Conservation (phyloP, 1,140 invertebrate species). For the Pseudomyrmex gracilis region DNA sequence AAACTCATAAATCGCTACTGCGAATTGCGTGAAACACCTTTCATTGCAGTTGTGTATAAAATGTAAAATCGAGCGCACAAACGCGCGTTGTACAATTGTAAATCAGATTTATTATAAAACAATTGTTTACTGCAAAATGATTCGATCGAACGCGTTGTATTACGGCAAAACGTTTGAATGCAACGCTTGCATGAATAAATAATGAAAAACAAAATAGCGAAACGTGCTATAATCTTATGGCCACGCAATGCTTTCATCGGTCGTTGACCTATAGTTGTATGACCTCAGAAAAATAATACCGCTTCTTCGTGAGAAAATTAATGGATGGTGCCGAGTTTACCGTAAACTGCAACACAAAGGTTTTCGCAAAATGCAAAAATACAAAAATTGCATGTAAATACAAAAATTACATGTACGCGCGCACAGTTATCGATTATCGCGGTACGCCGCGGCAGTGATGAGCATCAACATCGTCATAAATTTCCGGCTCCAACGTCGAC, state of each 20-base stretch:
- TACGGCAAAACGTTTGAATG: constrained; percentile 36
- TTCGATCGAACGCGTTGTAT: constrained; percentile 11
- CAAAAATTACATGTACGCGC: constrained; percentile 22
- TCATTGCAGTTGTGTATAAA: constrained; percentile 15
- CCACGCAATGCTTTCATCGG: constrained; percentile 42
- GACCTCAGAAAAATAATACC: constrained; percentile 36
- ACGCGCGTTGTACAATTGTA: constrained; percentile 4
- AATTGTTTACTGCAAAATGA: constrained; percentile 31
- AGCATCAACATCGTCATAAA: constrained; percentile 52
- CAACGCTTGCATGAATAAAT: constrained; percentile 47
- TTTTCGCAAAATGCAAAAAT: constrained; percentile 34
- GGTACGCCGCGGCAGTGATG: constrained; percentile 17
- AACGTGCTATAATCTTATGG: constrained; percentile 29
- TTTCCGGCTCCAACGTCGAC: constrained; percentile 22
- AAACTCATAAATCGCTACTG: constrained; percentile 11
- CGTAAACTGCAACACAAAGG: background rate
- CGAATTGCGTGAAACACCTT: background rate
- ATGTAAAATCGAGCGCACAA: constrained; percentile 4
- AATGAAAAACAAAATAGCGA: constrained; percentile 43
- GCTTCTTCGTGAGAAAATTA: constrained; percentile 46
- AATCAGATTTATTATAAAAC: constrained; percentile 49
- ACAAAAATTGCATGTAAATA: background rate
- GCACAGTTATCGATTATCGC: constrained; percentile 38
- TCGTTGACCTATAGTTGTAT: constrained; percentile 33
- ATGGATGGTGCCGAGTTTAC: constrained; percentile 36